phyloP scores from a whole-genome alignment of 1,140 invertebrate species.

The Hestina assimilis region DNA sequence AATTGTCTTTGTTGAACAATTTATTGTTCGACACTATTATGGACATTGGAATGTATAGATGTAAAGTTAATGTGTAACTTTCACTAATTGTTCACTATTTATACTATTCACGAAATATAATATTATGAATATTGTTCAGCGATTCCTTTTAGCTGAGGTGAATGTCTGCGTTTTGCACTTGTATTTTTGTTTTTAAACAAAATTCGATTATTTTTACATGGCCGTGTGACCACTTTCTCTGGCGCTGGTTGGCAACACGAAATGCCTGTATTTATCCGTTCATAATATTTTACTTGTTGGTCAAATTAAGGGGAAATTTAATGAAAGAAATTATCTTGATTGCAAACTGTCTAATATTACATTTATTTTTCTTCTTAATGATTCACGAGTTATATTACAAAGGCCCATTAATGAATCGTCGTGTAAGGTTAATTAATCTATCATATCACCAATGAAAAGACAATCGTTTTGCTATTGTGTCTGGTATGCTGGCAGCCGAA shows the following conservation, averaged over 20 bases:
- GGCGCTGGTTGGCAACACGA: conserved; percentile 22
- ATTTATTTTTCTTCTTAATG: not conserved
- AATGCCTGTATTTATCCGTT: conserved; percentile 19
- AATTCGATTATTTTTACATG: conserved; percentile 44
- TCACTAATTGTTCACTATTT: not conserved
- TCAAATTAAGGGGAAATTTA: conserved; percentile 26
- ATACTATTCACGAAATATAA: not conserved
- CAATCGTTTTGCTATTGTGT: too few relatives aligned
- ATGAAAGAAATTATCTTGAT: not conserved
- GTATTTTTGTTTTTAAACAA: conserved; percentile 35
- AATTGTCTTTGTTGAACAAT: too few relatives aligned
- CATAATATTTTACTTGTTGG: conserved; percentile 13
- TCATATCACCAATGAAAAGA: too few relatives aligned
- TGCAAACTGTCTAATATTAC: not conserved
- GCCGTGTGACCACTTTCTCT: conserved; percentile 44
- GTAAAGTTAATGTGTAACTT: too few relatives aligned
- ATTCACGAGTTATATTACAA: not conserved
- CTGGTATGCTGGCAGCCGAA: too few relatives aligned
- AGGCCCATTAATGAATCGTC: too few relatives aligned
- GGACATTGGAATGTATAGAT: too few relatives aligned
- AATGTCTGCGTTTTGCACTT: conserved; percentile 38
- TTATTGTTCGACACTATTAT: too few relatives aligned
- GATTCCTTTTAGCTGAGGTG: conserved; percentile 15
- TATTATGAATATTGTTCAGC: not conserved
- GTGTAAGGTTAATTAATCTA: too few relatives aligned